phyloP scores from a whole-genome alignment of 2,797 vertebrate genomes.

The Coendou prehensilis region DNA sequence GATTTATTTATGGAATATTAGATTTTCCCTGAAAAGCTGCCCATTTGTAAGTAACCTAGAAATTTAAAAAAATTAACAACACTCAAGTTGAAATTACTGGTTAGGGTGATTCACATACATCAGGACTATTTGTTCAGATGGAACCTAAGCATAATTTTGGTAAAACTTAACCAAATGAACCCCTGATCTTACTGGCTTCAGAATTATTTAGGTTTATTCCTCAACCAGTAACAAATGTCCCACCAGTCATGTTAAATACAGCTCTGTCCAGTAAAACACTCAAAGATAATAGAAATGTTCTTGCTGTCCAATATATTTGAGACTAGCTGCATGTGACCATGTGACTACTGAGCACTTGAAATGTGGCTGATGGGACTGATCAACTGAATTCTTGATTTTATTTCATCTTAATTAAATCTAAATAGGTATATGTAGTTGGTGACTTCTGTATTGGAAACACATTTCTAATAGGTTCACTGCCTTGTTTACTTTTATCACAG shows the following conservation, averaged over 20 bases:
- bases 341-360: not conserved
- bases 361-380: not conserved
- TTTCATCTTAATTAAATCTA: not conserved
- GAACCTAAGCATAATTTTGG: slow-evolving; percentile 27
- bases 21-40: not conserved
- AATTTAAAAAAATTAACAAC: not conserved
- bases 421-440: not conserved
- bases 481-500: not conserved
- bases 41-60: slow-evolving; percentile 19
- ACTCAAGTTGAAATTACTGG: slow-evolving; percentile 7
- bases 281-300: not conserved
- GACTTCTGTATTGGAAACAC: not conserved
- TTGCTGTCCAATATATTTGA: not conserved
- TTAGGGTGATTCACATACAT: not conserved
- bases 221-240: not conserved
- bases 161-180: slow-evolving; percentile 32
- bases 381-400: not conserved
- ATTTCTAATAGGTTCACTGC: not conserved
- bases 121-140: not conserved
- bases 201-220: not conserved
- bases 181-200: slow-evolving; percentile 18
- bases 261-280: not conserved
- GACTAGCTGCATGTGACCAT: not conserved
- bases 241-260: not conserved
- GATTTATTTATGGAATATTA: not conserved